Evolutionary conservation across 2,888 invertebrate species (phyloP).

Genomic region (Drosophila monieri): DNA sequence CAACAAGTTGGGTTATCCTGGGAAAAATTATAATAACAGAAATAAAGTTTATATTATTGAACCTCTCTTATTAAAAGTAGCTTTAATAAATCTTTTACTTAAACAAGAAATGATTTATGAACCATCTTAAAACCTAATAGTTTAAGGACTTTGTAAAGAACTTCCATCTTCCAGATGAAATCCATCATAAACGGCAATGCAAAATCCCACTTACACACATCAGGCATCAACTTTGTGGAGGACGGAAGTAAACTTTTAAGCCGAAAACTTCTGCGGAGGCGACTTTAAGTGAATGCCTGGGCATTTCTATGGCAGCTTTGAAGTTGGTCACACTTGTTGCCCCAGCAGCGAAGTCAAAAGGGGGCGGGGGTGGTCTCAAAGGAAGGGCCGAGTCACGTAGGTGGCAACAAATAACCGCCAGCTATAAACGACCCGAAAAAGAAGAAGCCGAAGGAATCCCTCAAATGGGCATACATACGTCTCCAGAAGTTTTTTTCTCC

Average conservation of each 20-base stretch:
- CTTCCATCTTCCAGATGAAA: slow-evolving; percentile 7
- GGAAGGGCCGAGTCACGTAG: slow-evolving; percentile 55
- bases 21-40: too few species aligned
- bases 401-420: slow-evolving; percentile 70
- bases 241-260: slow-evolving; percentile 32
- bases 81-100: background rate
- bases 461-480: slow-evolving; percentile 34
- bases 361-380: background rate
- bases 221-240: slow-evolving; percentile 24
- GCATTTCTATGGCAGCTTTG: slow-evolving; percentile 26
- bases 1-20: slow-evolving; percentile 19
- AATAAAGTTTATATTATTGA: too few species aligned
- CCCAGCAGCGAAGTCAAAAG: slow-evolving; percentile 7
- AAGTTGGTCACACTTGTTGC: slow-evolving; percentile 52
- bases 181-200: slow-evolving; percentile 29
- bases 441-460: slow-evolving; percentile 33
- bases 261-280: slow-evolving; percentile 28
- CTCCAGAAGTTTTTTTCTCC: background rate
- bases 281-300: slow-evolving; percentile 18
- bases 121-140: background rate
- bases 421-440: slow-evolving; percentile 43
- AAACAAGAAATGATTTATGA: background rate
- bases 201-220: slow-evolving; percentile 12
- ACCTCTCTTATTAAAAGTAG: background rate
- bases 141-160: background rate